Evolutionary conservation across 2,888 invertebrate genomes (phyloP).

Genomic region (Cosmia trapezina): DNA sequence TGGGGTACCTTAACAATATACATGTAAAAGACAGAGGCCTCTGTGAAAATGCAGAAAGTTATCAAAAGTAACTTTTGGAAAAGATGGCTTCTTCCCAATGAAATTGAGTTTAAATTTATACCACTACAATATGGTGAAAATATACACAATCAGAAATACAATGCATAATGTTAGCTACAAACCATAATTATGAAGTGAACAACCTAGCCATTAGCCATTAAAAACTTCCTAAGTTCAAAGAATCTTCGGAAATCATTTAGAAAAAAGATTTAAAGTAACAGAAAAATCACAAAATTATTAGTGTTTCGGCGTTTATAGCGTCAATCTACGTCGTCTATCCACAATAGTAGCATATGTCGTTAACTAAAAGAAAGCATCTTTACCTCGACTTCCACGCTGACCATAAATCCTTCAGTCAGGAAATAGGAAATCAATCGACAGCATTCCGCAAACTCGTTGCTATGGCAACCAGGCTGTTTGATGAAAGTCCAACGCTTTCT

Average conservation of each 20-base stretch:
- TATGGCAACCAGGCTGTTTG: constrained; percentile 56
- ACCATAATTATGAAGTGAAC: not conserved
- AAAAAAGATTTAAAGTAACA: not conserved
- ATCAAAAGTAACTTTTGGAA: not conserved
- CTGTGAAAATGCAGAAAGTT: not conserved
- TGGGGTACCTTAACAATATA: not conserved
- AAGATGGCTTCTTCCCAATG: not conserved
- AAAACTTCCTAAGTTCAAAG: not conserved
- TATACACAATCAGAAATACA: not conserved
- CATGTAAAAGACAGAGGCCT: too few species aligned
- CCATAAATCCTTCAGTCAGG: constrained; percentile 60
- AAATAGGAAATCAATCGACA: constrained; percentile 64
- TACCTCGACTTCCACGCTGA: not conserved
- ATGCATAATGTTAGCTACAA: not conserved
- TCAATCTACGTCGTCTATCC: not conserved
- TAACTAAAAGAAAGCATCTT: constrained; percentile 39
- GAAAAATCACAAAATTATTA: not conserved
- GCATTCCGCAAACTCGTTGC: constrained; percentile 60
- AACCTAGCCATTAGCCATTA: not conserved
- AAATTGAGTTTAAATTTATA: not conserved
- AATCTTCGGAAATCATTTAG: not conserved
- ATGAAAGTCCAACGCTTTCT: constrained; percentile 67
- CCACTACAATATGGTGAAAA: not conserved
- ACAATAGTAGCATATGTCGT: constrained; percentile 9
- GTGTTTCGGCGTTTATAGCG: not conserved